Conservation (phyloP, 1,140 invertebrate genomes). For the Sipha flava region DNA sequence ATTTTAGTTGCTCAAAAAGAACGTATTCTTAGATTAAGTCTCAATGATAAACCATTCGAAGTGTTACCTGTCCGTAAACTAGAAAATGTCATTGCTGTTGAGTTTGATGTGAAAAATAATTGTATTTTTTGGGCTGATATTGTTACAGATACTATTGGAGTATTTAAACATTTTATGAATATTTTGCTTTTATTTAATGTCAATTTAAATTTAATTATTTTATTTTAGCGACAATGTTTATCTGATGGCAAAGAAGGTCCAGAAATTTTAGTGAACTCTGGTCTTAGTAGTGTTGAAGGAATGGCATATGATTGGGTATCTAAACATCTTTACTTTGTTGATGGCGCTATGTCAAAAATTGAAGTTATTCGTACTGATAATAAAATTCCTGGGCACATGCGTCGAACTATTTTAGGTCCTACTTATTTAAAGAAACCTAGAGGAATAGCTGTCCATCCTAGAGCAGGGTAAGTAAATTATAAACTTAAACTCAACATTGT, state of each 20-base stretch:
- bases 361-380: constrained; percentile 69
- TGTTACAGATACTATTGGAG: constrained; percentile 63
- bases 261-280: constrained; percentile 62
- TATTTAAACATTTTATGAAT: constrained; percentile 35
- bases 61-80: constrained; percentile 60
- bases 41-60: constrained; percentile 51
- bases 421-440: constrained; percentile 68
- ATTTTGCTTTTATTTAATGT: not conserved
- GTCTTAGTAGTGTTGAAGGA: constrained; percentile 77
- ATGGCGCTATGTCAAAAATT: constrained; percentile 66
- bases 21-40: constrained; percentile 62
- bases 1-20: constrained; percentile 66
- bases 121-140: constrained; percentile 87
- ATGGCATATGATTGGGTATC: constrained; percentile 92
- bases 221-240: constrained; percentile 59
- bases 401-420: constrained; percentile 64
- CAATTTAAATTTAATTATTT: not conserved
- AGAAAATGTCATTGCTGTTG: constrained; percentile 76
- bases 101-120: constrained; percentile 76
- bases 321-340: constrained; percentile 84
- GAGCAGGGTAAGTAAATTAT: constrained; percentile 49
- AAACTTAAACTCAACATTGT: not conserved
- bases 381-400: constrained; percentile 57
- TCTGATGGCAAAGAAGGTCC: constrained; percentile 53
- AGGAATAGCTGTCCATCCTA: constrained; percentile 80